A percentile compares a stretch with the other conserved stretches of the same genome.
Evolutionary conservation across 2,888 invertebrate genomes (phyloP).

Genomic region (Acleris literana): DNA sequence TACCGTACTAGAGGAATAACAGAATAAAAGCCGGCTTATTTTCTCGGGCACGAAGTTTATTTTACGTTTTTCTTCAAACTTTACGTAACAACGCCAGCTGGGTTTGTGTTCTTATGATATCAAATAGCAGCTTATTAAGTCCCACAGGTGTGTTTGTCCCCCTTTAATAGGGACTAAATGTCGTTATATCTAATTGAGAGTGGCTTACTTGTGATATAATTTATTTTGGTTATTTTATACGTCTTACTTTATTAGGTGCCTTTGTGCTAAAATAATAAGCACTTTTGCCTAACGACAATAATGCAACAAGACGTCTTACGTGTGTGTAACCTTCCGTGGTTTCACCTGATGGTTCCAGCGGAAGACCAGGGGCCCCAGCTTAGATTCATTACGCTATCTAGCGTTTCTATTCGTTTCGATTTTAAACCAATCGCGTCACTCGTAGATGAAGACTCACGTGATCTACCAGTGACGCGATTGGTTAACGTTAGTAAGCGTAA

Average conservation of each 20-base stretch:
- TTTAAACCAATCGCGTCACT: too few species aligned
- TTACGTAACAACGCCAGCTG: constrained; percentile 30
- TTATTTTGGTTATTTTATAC: constrained; percentile 3
- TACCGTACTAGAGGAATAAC: background rate
- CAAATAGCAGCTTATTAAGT: constrained; percentile 30
- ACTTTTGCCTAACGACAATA: too few species aligned
- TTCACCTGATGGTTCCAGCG: too few species aligned
- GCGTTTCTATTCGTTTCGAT: too few species aligned
- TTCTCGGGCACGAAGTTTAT: constrained; percentile 33
- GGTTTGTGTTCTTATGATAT: constrained; percentile 25
- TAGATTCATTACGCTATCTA: too few species aligned
- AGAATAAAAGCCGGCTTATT: constrained; percentile 7
- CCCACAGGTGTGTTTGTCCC: constrained; percentile 32
- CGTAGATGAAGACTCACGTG: too few species aligned
- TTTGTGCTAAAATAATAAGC: background rate
- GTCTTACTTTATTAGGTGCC: background rate
- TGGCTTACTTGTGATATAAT: constrained; percentile 16
- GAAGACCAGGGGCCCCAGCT: too few species aligned
- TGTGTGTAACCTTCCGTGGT: too few species aligned
- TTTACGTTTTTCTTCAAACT: constrained; percentile 4
- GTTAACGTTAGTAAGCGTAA: too few species aligned
- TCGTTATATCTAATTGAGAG: constrained; percentile 23
- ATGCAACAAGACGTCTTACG: too few species aligned
- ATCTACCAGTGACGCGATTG: too few species aligned
- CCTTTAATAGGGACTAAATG: constrained; percentile 22